These are phyloP conservation scores for Pseudorhiza aurosa DNA, from an alignment of 30 jellyfish, hydroid and myxozoan genomes.

Conservation along the genomic window DNA sequence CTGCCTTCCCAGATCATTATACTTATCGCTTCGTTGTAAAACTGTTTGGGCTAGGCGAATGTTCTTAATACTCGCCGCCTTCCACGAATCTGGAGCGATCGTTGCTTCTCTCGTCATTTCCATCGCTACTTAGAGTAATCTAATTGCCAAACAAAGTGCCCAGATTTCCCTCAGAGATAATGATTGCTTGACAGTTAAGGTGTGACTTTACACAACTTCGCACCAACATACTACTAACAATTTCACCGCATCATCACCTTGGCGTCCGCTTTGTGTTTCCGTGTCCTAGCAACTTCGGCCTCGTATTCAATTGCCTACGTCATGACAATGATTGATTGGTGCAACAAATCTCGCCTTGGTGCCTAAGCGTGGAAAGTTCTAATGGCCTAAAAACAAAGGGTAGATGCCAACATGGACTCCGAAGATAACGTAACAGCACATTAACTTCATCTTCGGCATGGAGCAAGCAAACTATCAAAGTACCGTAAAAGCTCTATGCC, in stretches of 20 bases:
- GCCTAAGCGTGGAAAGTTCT: too few relatives aligned
- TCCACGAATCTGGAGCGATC: slow-evolving; percentile 92
- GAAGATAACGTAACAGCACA: too few relatives aligned
- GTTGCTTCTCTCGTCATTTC: slow-evolving; percentile 78
- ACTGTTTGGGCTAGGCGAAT: slow-evolving; percentile 86
- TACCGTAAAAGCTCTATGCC: too few relatives aligned
- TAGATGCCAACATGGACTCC: too few relatives aligned
- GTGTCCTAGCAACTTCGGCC: slow-evolving; percentile 50
- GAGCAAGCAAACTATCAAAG: too few relatives aligned
- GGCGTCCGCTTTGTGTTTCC: slow-evolving; percentile 10
- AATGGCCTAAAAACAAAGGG: too few relatives aligned
- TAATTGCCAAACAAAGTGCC: neutral
- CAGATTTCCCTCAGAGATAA: neutral
- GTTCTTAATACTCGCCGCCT: slow-evolving; percentile 68
- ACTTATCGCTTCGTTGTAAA: slow-evolving; percentile 90
- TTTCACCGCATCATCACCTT: slow-evolving; percentile 19
- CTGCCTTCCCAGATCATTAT: slow-evolving; percentile 84
- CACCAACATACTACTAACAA: slow-evolving; percentile 7
- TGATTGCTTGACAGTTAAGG: slow-evolving; percentile 3
- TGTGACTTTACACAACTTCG: slow-evolving; percentile 4
- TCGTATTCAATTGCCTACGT: slow-evolving; percentile 1
- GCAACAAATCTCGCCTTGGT: too few relatives aligned
- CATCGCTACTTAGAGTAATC: slow-evolving; percentile 38
- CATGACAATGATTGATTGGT: neutral
- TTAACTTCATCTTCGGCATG: too few relatives aligned